phyloP scores from a whole-genome alignment of 30 jellyfish, hydroid and myxozoan genomes.

The Hydractinia symbiolongicarpus region DNA sequence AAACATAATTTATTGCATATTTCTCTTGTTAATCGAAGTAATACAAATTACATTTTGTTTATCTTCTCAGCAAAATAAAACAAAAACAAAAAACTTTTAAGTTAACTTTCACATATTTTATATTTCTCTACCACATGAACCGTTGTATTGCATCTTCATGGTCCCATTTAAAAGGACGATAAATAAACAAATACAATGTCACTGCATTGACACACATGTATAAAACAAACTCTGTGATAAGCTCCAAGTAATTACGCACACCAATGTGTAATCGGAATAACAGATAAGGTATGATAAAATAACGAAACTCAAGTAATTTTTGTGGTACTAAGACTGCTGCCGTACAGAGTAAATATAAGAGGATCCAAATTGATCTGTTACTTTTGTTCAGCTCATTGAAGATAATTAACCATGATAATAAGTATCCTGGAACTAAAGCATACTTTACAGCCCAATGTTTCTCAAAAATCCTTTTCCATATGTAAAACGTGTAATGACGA shows the following conservation, averaged over 20 bases:
- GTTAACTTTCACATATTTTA: no score
- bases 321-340: conserved; percentile 79
- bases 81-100: no score
- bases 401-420: conserved; percentile 30
- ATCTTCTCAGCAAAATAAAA: no score
- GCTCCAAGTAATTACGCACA: conserved; percentile 28
- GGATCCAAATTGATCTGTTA: conserved; percentile 42
- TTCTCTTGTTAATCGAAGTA: no score
- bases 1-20: no score
- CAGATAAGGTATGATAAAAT: conserved; percentile 71
- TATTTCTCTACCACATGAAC: conserved; percentile 69
- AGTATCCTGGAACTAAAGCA: conserved; percentile 48
- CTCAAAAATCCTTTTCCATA: conserved; percentile 70
- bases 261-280: conserved; percentile 51
- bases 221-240: conserved; percentile 46
- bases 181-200: conserved; percentile 56
- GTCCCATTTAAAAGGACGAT: conserved; percentile 76
- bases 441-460: conserved; percentile 60
- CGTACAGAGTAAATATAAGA: conserved; percentile 26
- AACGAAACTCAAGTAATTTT: conserved; percentile 80
- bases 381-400: conserved; percentile 7
- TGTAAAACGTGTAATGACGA: conserved; percentile 84
- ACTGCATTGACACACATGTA: conserved; percentile 43
- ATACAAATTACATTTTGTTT: no score
- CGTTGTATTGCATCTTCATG: conserved; percentile 48